phyloP scores from a whole-genome alignment of 2,888 invertebrate genomes.

The Micoletzkya japonica region DNA sequence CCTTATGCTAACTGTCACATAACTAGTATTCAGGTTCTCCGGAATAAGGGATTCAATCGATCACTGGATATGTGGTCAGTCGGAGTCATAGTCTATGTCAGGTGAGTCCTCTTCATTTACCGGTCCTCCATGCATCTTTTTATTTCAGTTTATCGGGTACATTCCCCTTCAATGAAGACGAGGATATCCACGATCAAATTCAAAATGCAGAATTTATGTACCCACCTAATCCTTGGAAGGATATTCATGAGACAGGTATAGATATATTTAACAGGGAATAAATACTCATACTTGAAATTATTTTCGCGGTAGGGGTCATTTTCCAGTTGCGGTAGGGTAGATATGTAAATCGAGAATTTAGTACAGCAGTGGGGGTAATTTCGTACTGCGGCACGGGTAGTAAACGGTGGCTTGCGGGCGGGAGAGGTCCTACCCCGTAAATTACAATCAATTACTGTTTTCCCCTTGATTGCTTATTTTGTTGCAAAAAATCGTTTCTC shows the following conservation, averaged over 20 bases:
- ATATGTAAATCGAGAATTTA: too few relatives aligned
- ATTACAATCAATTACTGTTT: too few relatives aligned
- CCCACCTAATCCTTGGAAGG: constrained; percentile 92
- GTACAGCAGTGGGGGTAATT: too few relatives aligned
- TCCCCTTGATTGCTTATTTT: too few relatives aligned
- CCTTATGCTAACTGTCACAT: too few relatives aligned
- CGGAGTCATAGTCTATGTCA: constrained; percentile 95
- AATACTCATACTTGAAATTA: too few relatives aligned
- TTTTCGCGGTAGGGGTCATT: too few relatives aligned
- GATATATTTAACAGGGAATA: too few relatives aligned
- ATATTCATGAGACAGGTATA: constrained; percentile 43
- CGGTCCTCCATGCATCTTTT: neutral
- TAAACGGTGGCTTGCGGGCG: too few relatives aligned
- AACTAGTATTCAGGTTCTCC: constrained; percentile 79
- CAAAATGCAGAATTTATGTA: constrained; percentile 99
- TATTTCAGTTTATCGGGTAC: constrained; percentile 85
- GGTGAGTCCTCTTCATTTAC: constrained; percentile 60
- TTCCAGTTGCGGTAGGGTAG: too few relatives aligned
- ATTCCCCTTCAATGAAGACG: constrained; percentile 99
- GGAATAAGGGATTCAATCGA: constrained; percentile 97
- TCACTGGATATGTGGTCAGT: constrained; percentile 99
- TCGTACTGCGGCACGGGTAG: too few relatives aligned
- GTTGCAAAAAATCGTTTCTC: constrained; percentile 53
- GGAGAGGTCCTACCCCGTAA: too few relatives aligned
- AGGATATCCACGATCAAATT: constrained; percentile 98